These are phyloP conservation scores for Cosmia pyralina DNA, from an alignment of 2,888 invertebrate genomes.

Conservation along the genomic window DNA sequence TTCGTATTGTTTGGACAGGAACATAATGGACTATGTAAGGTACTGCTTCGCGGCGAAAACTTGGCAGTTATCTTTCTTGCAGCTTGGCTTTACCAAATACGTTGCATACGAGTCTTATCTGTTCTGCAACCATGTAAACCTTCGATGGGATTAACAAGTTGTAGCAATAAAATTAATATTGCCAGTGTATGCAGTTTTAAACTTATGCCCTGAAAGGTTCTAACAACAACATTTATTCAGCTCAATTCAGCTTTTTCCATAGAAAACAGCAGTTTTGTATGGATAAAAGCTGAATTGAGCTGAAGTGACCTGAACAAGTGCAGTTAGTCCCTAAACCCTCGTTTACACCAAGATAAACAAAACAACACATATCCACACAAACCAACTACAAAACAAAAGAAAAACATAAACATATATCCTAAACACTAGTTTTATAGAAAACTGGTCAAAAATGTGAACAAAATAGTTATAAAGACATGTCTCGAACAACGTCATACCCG, in stretches of 20 bases:
- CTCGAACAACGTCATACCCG: neutral
- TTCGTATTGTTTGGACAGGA: constrained; percentile 37
- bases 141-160: neutral
- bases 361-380: no score
- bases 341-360: neutral
- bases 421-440: neutral
- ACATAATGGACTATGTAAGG: neutral
- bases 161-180: neutral
- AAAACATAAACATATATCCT: neutral
- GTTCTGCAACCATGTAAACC: neutral
- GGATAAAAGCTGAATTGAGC: no score
- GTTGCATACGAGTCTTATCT: no score
- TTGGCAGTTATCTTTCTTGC: neutral
- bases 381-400: no score
- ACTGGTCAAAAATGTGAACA: neutral
- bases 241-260: no score
- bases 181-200: neutral
- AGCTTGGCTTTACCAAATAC: neutral
- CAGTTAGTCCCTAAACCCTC: neutral
- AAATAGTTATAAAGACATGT: neutral
- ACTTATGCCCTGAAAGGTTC: no score
- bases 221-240: no score
- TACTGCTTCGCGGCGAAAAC: neutral
- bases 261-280: no score
- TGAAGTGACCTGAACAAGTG: no score